Evolutionary conservation across 1,140 invertebrate genomes (phyloP).

Genomic region (Leptoteleia sp.): DNA sequence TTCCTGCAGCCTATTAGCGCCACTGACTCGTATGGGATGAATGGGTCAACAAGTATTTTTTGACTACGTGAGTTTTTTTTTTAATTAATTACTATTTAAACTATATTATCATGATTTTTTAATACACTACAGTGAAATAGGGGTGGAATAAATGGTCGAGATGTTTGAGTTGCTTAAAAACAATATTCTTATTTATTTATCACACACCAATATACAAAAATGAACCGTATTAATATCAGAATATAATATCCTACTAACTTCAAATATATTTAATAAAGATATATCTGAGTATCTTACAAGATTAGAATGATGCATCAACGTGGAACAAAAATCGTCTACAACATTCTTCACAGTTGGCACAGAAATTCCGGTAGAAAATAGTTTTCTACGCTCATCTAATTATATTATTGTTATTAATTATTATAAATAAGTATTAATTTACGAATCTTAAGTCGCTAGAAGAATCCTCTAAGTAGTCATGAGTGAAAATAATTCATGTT

Average conservation of each 20-base stretch:
- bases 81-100: too few relatives aligned
- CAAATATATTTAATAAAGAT: conserved; percentile 81
- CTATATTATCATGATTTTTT: too few relatives aligned
- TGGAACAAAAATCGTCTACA: conserved; percentile 78
- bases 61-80: too few relatives aligned
- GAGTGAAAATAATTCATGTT: conserved; percentile 76
- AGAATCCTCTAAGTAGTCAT: conserved; percentile 76
- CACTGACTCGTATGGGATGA: too few relatives aligned
- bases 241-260: conserved; percentile 82
- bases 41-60: too few relatives aligned
- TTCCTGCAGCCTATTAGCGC: too few relatives aligned
- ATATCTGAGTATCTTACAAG: conserved; percentile 81
- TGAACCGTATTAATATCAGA: conserved; percentile 81
- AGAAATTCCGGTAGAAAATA: conserved; percentile 81
- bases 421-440: conserved; percentile 80
- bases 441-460: conserved; percentile 74
- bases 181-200: conserved; percentile 82
- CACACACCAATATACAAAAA: conserved; percentile 83
- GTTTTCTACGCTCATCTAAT: conserved; percentile 76
- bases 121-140: too few relatives aligned
- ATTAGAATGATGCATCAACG: conserved; percentile 80
- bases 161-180: conserved; percentile 79
- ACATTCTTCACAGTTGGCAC: conserved; percentile 81
- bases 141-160: too few relatives aligned
- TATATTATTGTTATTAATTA: conserved; percentile 68